Evolutionary conservation across 2,113 vertebrate genomes (phyloP), one percentile per base, ranked within the genome.

Genomic region (Sminthopsis crassicaudata): DNA sequence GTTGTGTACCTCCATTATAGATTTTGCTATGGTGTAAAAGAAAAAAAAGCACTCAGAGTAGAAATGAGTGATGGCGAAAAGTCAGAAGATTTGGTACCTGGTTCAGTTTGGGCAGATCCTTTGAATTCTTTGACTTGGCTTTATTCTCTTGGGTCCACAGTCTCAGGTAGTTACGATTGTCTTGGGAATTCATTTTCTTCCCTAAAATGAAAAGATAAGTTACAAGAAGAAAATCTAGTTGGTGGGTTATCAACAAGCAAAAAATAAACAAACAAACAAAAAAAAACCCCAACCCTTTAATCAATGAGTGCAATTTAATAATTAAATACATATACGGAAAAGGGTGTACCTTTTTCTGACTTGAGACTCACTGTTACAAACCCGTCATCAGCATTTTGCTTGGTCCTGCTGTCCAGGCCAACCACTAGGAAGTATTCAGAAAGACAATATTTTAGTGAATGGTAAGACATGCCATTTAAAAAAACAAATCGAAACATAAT

Each of bases 321-420:
- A 67, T 36, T 36, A 90, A 0, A 1, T 25, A 67, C 19, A 96
- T 0, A 89, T 27, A 24, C 16, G 10, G 76, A 24, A 9, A 42
- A 0, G 8, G 7, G 7, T 50, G 22, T 98, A 99, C 99, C 99
- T 99, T 99, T 99, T 95, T 99, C 99, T 2, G 98, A 99, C 98
- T 99, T 99, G 94, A 99, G 99, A 54, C 99, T 99, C 97, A 99
- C 99, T 57, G 99, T 98, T 92, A 99, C 99, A 96, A 99, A 99
- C 53, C 99, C 99, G 24, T 99, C 99, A 2, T 99, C 99, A 92
- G 98, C 97, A 91, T 99, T 98, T n/a, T 96, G 98, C 94, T 99
- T 99, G 98, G 97, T 98, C 97, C 99, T 99, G 96, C 98, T 98
- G 53, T 99, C 99, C 9, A 99, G 97, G 16, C 99, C 99, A 99